Evolutionary conservation across 2,113 vertebrate genomes (phyloP).

Genomic region (Hippocampus abdominalis): DNA sequence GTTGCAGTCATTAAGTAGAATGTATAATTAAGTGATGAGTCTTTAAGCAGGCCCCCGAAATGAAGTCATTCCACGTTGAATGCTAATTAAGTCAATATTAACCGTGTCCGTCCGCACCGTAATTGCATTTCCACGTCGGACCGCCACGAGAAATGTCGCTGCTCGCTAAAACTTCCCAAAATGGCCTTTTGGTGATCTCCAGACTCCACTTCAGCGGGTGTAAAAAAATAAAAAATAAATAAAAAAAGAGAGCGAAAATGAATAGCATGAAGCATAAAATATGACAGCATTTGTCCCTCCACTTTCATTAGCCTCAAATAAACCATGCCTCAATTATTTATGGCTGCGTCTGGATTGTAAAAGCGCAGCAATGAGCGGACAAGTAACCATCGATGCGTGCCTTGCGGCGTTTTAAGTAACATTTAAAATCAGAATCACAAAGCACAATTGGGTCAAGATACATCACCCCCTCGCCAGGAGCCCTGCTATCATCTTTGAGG

Average conservation of each 20-base stretch:
- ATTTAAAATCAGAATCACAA: slow-evolving; percentile 23
- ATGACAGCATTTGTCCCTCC: slow-evolving; percentile 10
- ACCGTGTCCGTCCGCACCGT: background rate
- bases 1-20: background rate
- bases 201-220: background rate
- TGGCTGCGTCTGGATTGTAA: background rate
- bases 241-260: slow-evolving; percentile 1
- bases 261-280: slow-evolving; percentile 20
- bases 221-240: background rate
- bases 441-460: slow-evolving; percentile 43
- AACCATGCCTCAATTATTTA: slow-evolving; percentile 28
- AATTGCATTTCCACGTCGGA: background rate
- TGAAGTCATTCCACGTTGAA: background rate
- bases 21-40: background rate
- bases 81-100: background rate
- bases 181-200: background rate
- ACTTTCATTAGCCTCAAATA: slow-evolving; percentile 11
- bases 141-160: background rate
- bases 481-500: background rate
- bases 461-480: slow-evolving; percentile 22
- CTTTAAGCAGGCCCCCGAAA: background rate
- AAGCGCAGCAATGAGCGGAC: slow-evolving; percentile 20
- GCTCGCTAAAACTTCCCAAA: background rate
- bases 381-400: slow-evolving; percentile 16
- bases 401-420: slow-evolving; percentile 48